These are phyloP conservation scores for Apis cerana DNA, from an alignment of 1,140 invertebrate genomes.

Conservation along the genomic window DNA sequence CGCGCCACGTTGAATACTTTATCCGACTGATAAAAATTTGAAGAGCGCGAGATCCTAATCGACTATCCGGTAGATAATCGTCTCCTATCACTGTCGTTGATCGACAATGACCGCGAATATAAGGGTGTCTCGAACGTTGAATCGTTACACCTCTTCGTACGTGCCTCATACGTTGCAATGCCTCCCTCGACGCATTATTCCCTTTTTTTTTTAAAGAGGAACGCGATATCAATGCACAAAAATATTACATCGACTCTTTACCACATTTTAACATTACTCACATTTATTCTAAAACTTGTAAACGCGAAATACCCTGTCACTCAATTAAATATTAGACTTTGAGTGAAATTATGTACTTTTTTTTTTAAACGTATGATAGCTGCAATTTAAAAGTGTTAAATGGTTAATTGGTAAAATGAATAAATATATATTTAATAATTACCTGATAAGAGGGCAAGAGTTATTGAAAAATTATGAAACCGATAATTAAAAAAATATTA, in stretches of 20 bases:
- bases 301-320: too few species aligned
- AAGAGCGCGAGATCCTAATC: slow-evolving; percentile 20
- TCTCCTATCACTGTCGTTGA: slow-evolving; percentile 7
- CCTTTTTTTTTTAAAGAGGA: background rate
- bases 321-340: too few species aligned
- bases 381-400: too few species aligned
- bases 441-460: too few species aligned
- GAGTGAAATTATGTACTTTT: too few species aligned
- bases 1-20: slow-evolving; percentile 6
- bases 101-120: slow-evolving; percentile 18
- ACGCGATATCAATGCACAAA: background rate
- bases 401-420: too few species aligned
- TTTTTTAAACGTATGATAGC: too few species aligned
- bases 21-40: slow-evolving; percentile 5
- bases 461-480: too few species aligned
- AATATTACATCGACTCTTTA: background rate
- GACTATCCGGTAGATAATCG: slow-evolving; percentile 1
- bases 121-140: slow-evolving; percentile 6
- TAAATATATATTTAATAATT: too few species aligned
- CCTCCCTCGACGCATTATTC: background rate
- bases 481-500: too few species aligned
- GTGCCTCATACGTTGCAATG: background rate
- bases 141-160: background rate
- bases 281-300: too few species aligned
- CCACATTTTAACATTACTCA: too few species aligned